phyloP scores from a whole-genome alignment of 2,797 vertebrate genomes.

The Alectoris magna region DNA sequence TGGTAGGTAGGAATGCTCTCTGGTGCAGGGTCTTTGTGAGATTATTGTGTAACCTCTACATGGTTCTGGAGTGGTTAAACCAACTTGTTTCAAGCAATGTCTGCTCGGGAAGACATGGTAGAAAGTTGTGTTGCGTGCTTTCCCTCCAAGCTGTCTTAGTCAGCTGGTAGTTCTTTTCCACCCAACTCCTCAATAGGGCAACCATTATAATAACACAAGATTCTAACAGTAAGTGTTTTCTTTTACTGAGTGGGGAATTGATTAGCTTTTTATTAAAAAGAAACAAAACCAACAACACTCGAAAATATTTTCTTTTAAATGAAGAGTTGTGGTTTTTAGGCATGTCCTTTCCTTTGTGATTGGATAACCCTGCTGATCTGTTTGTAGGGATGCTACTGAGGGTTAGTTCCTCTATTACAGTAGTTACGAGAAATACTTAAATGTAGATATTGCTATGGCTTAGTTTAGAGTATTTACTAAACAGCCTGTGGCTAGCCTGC shows the following conservation, averaged over 20 bases:
- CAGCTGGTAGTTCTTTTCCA: background rate
- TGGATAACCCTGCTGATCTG: background rate
- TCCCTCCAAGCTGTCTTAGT: rapidly evolving
- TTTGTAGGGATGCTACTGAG: background rate
- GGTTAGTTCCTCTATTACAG: background rate
- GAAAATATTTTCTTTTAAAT: background rate
- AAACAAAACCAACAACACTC: too few species aligned
- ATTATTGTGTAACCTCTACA: rapidly evolving
- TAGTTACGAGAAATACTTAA: background rate
- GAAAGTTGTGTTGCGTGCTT: background rate
- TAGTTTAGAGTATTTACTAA: background rate
- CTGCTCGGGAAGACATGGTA: rapidly evolving
- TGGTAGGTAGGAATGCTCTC: slow-evolving; percentile 82
- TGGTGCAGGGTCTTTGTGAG: rapidly evolving
- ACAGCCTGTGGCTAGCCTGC: background rate
- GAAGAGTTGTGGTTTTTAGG: background rate
- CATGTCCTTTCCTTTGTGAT: background rate
- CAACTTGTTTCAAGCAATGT: background rate
- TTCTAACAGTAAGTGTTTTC: background rate
- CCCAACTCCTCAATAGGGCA: background rate
- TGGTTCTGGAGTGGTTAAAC: background rate
- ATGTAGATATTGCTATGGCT: background rate
- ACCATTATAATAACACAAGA: background rate
- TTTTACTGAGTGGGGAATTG: rapidly evolving
- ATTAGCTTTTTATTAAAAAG: background rate